These are phyloP conservation scores for Pristionchus fissidentatus DNA, from an alignment of 2,888 invertebrate genomes.

Conservation along the genomic window DNA sequence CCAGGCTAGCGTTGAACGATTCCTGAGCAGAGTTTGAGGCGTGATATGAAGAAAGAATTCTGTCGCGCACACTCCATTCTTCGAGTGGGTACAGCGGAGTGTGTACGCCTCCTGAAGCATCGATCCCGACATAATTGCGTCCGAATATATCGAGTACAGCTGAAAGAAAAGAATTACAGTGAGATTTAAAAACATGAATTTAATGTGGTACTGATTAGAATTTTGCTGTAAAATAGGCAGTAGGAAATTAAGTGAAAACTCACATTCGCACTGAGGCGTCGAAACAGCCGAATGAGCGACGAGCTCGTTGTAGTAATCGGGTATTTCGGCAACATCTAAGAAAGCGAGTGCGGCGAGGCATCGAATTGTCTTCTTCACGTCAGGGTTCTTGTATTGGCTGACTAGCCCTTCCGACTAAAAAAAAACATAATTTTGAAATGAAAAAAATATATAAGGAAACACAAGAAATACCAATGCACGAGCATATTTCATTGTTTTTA, in stretches of 20 bases:
- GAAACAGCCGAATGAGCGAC: neutral
- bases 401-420: no score
- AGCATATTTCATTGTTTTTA: no score
- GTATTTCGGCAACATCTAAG: neutral
- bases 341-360: neutral
- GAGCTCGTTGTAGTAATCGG: neutral
- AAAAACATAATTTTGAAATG: no score
- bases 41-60: neutral
- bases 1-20: neutral
- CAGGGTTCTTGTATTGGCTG: neutral
- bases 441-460: no score
- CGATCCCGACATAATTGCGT: neutral
- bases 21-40: neutral
- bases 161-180: neutral
- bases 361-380: neutral
- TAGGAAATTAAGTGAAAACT: neutral
- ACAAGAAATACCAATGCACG: no score
- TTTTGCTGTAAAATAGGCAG: no score
- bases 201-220: no score
- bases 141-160: neutral
- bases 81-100: neutral
- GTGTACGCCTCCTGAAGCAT: neutral
- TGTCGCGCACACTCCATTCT: neutral
- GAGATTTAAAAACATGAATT: no score
- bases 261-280: neutral